phyloP scores from a whole-genome alignment of 1,140 invertebrate species.

The Drosophila trapezifrons region DNA sequence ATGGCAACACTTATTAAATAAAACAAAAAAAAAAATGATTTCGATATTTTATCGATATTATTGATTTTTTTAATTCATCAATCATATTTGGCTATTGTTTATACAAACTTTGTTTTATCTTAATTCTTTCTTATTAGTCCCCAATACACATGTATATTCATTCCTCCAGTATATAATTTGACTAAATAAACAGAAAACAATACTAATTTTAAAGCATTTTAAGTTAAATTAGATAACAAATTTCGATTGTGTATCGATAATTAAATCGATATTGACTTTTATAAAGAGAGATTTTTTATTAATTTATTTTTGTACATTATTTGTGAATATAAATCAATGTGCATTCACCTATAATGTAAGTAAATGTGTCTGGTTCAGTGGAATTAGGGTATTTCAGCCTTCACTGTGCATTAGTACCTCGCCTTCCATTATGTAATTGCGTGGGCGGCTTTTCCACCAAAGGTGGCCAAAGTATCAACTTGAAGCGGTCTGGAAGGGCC shows the following conservation, averaged over 20 bases:
- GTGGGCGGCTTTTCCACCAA: constrained; percentile 10
- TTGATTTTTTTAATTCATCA: no score
- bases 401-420: background rate
- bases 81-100: no score
- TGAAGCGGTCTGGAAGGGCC: background rate
- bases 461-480: constrained; percentile 32
- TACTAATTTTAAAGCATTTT: no score
- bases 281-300: background rate
- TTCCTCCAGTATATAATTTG: no score
- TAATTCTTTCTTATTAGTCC: no score
- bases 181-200: no score
- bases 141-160: no score
- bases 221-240: background rate
- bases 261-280: background rate
- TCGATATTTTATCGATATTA: no score
- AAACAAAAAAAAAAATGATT: no score
- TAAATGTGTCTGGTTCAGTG: background rate
- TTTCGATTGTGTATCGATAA: background rate
- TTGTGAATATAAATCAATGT: background rate
- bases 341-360: background rate
- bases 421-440: constrained; percentile 28
- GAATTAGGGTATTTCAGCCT: background rate
- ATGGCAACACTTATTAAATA: no score
- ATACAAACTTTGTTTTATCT: no score
- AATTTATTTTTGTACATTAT: background rate